A percentile compares a stretch with the other conserved stretches of the same genome.
Conservation (phyloP, 2,113 vertebrate genomes). For the Oenanthe oenanthe region DNA sequence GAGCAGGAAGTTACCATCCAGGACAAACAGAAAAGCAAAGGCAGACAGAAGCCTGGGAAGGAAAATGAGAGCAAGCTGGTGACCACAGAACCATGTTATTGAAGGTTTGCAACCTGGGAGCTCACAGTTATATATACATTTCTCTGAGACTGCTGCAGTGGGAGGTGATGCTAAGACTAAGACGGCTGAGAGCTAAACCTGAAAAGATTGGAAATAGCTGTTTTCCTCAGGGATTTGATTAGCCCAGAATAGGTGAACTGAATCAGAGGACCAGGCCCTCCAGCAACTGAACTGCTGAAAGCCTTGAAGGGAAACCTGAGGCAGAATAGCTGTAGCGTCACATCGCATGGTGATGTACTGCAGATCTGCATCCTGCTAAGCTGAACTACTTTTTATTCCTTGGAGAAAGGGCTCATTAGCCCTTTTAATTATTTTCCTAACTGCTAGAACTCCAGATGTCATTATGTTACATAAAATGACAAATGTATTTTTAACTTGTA, state of each 20-base stretch:
- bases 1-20: background rate
- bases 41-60: background rate
- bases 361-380: background rate
- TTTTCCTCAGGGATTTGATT: conserved; percentile 3
- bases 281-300: background rate
- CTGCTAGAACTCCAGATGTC: conserved; percentile 17
- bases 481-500: conserved; percentile 58
- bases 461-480: conserved; percentile 47
- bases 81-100: background rate
- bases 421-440: conserved; percentile 53
- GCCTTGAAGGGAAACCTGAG: conserved; percentile 33
- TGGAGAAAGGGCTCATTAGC: conserved; percentile 57
- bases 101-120: background rate
- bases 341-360: background rate
- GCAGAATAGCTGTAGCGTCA: background rate
- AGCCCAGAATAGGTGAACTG: background rate
- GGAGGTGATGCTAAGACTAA: background rate
- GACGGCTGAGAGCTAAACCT: background rate
- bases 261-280: background rate
- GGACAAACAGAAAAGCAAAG: background rate
- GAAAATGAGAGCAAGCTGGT: background rate
- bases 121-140: background rate
- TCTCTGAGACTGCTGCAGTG: background rate
- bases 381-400: conserved; percentile 37
- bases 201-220: conserved; percentile 9